Evolutionary conservation across 53 echinoderm and acorn worm genomes (phyloP), one percentile per base, ranked within the genome.

Genomic region (Hippasteria phrygiana): DNA sequence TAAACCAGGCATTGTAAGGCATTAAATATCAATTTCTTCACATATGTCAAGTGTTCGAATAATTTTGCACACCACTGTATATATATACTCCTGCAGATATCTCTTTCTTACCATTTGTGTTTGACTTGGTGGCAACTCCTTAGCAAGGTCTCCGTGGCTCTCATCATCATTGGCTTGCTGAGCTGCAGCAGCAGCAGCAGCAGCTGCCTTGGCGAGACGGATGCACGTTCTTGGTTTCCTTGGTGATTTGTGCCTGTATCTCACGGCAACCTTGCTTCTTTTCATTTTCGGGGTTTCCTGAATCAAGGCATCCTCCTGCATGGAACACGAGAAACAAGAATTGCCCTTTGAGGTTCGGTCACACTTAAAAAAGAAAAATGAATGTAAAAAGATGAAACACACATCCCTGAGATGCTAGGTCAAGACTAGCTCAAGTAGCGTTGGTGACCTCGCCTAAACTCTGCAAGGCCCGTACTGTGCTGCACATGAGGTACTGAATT

Each of bases 241-340:
- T 31, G 46, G 83, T 2, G 51, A 64, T 17, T 0, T 36, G 8
- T 53, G 48, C 17, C 34, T 11, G 85, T 85, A 41, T 53, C 37
- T 67, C n/a, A 5, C 45, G 7, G 85, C 85, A 2, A 85, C 85
- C 71, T 13, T 85, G 71, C 85, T 85, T n/a, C 24, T 69, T 35
- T 28, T 70, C 71, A 85, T 37, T 11, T 37, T 43, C 1, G 85
- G 85, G 7, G 85, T 85, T 36, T 85, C 50, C 51, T 24, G 35
- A 18, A 85, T 1, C 2, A 11, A 14, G 27, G 37, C 1, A 32
- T 48, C 31, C 0, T 51, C 85, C 85, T 85, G 71, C 14, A 59
- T 0, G 2, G 59, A 59, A 59, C n/a, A 24, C 22, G 6, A 24
- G 26, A 59, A 24, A 7, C 59, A 59, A 26, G 26, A n/a, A 26